Evolutionary conservation across 2,888 invertebrate genomes (phyloP).

Genomic region (Antitype chi): DNA sequence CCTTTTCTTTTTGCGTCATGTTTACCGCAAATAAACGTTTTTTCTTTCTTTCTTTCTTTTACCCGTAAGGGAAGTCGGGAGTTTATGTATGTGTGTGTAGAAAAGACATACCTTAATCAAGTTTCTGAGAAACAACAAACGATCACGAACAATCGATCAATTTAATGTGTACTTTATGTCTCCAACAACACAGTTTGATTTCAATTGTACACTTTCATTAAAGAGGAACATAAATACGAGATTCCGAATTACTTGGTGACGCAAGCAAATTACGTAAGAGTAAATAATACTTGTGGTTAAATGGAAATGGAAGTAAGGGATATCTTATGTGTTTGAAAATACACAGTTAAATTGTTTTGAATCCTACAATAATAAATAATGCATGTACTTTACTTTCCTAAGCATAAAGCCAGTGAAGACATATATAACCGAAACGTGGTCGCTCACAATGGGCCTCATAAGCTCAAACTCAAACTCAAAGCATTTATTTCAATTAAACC

Average conservation of each 20-base stretch:
- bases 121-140: slow-evolving; percentile 20
- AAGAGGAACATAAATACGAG: slow-evolving; percentile 13
- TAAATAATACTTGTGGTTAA: slow-evolving; percentile 29
- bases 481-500: too few relatives aligned
- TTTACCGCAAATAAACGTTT: too few relatives aligned
- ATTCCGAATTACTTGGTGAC: slow-evolving; percentile 26
- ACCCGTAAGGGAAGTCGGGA: too few relatives aligned
- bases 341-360: background rate
- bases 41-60: too few relatives aligned
- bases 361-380: background rate
- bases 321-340: background rate
- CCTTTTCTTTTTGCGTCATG: too few relatives aligned
- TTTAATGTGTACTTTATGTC: slow-evolving; percentile 2
- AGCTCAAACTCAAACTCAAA: too few relatives aligned
- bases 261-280: background rate
- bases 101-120: background rate
- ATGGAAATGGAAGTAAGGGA: background rate
- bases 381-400: too few relatives aligned
- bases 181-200: slow-evolving; percentile 23
- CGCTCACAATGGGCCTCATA: too few relatives aligned
- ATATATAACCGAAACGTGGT: too few relatives aligned
- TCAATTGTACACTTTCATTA: slow-evolving; percentile 33
- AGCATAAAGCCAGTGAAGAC: too few relatives aligned
- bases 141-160: slow-evolving; percentile 10
- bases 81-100: too few relatives aligned